Evolutionary conservation across 1,140 invertebrate species (phyloP).

Genomic region (Trachymyrmex septentrionalis): DNA sequence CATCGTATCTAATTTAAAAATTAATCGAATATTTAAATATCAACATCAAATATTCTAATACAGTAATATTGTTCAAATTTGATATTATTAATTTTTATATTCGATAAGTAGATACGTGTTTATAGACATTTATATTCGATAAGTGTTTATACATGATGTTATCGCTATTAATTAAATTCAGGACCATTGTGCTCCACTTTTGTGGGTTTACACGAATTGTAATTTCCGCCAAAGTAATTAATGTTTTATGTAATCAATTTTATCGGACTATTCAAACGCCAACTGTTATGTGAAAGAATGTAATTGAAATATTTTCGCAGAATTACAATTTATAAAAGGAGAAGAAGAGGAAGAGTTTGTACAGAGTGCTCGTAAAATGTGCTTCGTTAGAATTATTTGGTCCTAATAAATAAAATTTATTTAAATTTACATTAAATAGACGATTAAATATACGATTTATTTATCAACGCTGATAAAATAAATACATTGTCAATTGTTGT

Average conservation of each 20-base stretch:
- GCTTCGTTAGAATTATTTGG: slow-evolving; percentile 11
- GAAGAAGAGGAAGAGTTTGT: background rate
- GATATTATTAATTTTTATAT: background rate
- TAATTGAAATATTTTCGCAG: slow-evolving; percentile 2
- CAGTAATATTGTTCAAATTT: background rate
- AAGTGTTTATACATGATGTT: background rate
- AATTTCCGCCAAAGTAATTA: slow-evolving; percentile 30
- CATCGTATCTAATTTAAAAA: background rate
- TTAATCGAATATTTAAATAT: background rate
- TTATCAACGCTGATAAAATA: background rate
- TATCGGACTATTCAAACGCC: no score
- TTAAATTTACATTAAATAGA: background rate
- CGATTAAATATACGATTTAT: background rate
- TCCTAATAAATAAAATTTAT: slow-evolving; percentile 16
- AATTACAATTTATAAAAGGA: background rate
- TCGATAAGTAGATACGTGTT: background rate
- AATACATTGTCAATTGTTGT: background rate
- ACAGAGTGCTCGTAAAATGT: background rate
- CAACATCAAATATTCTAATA: background rate
- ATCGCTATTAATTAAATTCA: slow-evolving; percentile 42
- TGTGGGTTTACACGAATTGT: background rate
- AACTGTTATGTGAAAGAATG: slow-evolving; percentile 24
- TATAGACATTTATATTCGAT: no score
- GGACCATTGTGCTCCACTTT: background rate
- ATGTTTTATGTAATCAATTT: background rate